Base-by-base conservation (phyloP, 2,888 invertebrate genomes). In the Erpobdella octoculata region DNA sequence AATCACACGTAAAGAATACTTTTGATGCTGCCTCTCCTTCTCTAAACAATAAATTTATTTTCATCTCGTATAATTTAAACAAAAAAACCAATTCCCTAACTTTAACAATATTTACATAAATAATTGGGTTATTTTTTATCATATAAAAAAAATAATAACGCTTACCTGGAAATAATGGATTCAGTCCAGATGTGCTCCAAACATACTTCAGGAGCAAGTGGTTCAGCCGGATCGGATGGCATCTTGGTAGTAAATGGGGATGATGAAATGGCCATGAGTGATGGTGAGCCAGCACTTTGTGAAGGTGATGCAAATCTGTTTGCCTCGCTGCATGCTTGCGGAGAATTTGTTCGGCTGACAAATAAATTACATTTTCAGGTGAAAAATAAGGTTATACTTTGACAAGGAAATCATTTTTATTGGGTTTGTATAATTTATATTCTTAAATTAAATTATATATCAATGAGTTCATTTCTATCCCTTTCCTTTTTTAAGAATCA, bases 171-270 rank as follows among this genome's bases (percentile, higher is more conserved):
- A 25, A 78, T 79, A 5, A 78, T 77, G 6, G 80, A 77, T 72
- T 94, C 94, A 0, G 90, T 90, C 94, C 94, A 95, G 18, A 93
- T 85, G 79, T 91, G 90, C 77, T 95, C 93, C 61, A 95, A 85
- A 79, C 93, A 93, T 75, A 93, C 86, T 77, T 91, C 90, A 0
- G 94, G 93, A 77, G 89, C 88, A 35, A 92, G 84, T 0, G 91
- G 91, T 31, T 72, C 69, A 28, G 28, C 53, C 21, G 59, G 25
- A 12, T 72, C 71, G 33, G 41, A 61, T 58, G 31, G 28, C 21
- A 28, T 21, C 8, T 6, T 28, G 8, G 21, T 53, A 3, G 53
- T 25, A 8, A 53, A 53, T 6, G 53, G 28, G 5, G 53, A 28
- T 6, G 28, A n/a, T 8, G 8, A 12, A 9, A 28, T 25, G 21